Evolutionary conservation across 2,797 vertebrate species (phyloP).

Genomic region (Falco concolor): DNA sequence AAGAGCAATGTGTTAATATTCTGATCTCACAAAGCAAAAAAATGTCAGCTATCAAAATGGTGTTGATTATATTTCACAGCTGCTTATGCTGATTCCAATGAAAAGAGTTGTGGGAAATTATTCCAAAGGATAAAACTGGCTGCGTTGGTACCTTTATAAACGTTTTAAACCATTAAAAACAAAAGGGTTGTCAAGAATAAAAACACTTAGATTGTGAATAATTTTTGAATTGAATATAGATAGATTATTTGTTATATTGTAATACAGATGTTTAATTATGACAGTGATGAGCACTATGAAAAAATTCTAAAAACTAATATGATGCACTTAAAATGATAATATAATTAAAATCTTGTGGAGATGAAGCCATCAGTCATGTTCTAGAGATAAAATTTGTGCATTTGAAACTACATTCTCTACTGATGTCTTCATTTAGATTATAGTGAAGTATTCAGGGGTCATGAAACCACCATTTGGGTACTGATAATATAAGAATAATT

Average conservation of each 20-base stretch:
- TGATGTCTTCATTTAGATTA: not conserved
- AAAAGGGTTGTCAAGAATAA: conserved; percentile 1
- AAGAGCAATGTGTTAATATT: conserved; percentile 29
- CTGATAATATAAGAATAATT: not conserved
- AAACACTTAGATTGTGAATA: not conserved
- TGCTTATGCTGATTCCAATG: conserved; percentile 40
- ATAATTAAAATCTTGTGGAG: not conserved
- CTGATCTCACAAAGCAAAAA: conserved; percentile 30
- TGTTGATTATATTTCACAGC: conserved; percentile 57
- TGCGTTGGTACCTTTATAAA: conserved; percentile 38
- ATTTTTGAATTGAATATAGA: not conserved
- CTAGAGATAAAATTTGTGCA: not conserved
- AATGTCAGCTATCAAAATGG: conserved; percentile 40
- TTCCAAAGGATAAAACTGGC: conserved; percentile 25
- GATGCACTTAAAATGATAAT: not conserved
- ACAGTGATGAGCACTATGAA: not conserved
- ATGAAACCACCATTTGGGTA: not conserved
- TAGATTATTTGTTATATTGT: not conserved
- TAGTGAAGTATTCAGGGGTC: not conserved
- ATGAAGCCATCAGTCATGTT: not conserved
- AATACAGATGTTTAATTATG: not conserved
- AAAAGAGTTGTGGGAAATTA: conserved; percentile 40
- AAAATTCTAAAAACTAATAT: not conserved
- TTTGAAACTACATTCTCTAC: not conserved
- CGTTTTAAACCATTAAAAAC: conserved; percentile 21